Base-by-base conservation (phyloP, 2,797 vertebrate genomes). In the Centropyge bicolor region DNA sequence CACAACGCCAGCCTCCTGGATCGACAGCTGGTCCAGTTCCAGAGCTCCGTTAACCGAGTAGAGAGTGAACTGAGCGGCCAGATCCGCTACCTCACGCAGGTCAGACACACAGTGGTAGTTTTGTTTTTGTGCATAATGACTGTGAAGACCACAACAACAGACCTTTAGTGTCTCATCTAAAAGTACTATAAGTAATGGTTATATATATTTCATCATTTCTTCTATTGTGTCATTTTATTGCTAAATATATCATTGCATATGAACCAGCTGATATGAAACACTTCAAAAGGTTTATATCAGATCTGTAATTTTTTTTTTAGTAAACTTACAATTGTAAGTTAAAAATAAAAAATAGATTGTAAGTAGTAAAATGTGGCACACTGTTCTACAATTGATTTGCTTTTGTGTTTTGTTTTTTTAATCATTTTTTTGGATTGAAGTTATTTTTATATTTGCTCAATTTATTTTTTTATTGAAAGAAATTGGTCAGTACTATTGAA, bases 61-160 rank as follows among this genome's bases (percentile, higher is more conserved):
- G 97, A 98, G 92, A 95, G 83, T 5, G 97, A 98, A 41, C 95
- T 98, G 66, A 96, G 96, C 0, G 87, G 88, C 0, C 97, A 98
- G 90, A 98, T 98, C 89, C 96, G 97, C 62, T 98, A 98, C 90
- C 96, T 98, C 41, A 97, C 97, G 27, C 97, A 98, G 97, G 97
- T 97, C 5, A 64, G 0, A 80, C 16, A 51, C 46, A 43, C 17
- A 17, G 49, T 3, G 19, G 1, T 13, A 48, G 2, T 66, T 35
- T 59, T 22, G 13, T 51, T 43, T 35, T 43, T 35, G 62, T 61
- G 24, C 17, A 13, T 7, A 12, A 27, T 49, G 31, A 13, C 7
- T 14, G 2, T 7, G 12, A 36, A 60, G n/a, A 40, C 22, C 48
- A 6, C 35, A 27, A 12, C 56, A 36, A 16, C 24, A 67, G 27